Conservation (phyloP, 1,140 invertebrate genomes). For the Hirudo medicinalis region DNA sequence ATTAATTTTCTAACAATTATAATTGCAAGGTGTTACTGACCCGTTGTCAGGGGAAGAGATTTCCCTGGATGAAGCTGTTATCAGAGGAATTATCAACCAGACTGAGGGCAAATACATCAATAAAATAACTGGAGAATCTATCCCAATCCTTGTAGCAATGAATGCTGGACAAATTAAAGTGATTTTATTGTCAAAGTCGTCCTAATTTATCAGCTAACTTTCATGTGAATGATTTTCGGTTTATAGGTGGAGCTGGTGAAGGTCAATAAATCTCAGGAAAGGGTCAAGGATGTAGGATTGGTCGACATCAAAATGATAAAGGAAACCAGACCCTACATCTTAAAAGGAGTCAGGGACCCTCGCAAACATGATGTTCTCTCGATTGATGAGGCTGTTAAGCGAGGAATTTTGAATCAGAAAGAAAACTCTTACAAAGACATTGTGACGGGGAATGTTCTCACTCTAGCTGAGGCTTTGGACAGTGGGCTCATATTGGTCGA, state of each 20-base stretch:
- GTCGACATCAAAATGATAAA: constrained; percentile 19
- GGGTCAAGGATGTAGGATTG: constrained; percentile 20
- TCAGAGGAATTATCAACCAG: constrained; percentile 19
- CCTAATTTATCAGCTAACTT: not conserved
- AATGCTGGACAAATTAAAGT: constrained; percentile 22
- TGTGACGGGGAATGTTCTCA: constrained; percentile 1
- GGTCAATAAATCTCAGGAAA: constrained; percentile 22
- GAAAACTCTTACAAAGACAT: constrained; percentile 16
- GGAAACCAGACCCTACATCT: constrained; percentile 22
- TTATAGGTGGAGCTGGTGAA: constrained; percentile 17
- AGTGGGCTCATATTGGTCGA: constrained; percentile 22
- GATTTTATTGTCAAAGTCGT: not conserved
- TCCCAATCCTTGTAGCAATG: constrained; percentile 24
- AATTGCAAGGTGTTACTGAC: constrained; percentile 20
- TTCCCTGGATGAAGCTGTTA: constrained; percentile 21
- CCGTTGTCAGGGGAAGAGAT: constrained; percentile 20
- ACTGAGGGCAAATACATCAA: constrained; percentile 18
- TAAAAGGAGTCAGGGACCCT: constrained; percentile 19
- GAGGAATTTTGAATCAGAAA: constrained; percentile 19
- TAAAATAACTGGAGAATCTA: constrained; percentile 13
- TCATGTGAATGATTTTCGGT: not conserved
- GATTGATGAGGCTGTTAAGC: constrained; percentile 19
- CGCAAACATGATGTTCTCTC: constrained; percentile 15
- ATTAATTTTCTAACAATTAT: not conserved
- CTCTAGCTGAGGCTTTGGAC: constrained; percentile 21